Percentiles rank a stretch among this genome's conserved stretches.
Evolutionary conservation across 2,797 vertebrate species (phyloP).

Genomic region (Leptatherina wallacei): DNA sequence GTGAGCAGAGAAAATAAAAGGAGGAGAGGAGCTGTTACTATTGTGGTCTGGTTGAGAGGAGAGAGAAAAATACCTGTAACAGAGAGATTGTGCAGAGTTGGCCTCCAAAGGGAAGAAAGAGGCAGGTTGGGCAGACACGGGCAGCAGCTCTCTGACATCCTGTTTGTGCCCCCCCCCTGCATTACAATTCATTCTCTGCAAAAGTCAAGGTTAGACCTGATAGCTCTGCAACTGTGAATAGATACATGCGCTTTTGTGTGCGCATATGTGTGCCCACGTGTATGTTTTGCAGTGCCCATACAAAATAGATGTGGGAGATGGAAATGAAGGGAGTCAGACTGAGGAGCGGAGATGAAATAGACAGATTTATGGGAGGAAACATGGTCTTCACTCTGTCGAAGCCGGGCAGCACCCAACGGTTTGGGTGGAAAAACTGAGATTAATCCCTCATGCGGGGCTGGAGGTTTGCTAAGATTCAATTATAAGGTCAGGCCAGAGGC

Average conservation of each 20-base stretch:
- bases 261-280: conserved; percentile 28
- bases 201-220: conserved; percentile 73
- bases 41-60: conserved; percentile 6
- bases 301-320: conserved; percentile 50
- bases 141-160: conserved; percentile 69
- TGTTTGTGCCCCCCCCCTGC: conserved; percentile 55
- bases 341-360: conserved; percentile 27
- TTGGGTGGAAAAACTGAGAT: conserved; percentile 20
- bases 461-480: conserved; percentile 56
- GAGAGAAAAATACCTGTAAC: conserved; percentile 25
- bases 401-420: conserved; percentile 32
- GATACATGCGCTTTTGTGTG: conserved; percentile 33
- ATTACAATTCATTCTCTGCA: conserved; percentile 67
- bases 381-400: conserved; percentile 16
- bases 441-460: conserved; percentile 47
- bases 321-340: conserved; percentile 50
- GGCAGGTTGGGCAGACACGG: conserved; percentile 55
- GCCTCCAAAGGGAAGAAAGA: conserved; percentile 50
- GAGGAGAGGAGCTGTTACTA: conserved; percentile 1
- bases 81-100: conserved; percentile 48
- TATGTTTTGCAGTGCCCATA: conserved; percentile 36
- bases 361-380: conserved; percentile 41
- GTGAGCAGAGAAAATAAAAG: not conserved
- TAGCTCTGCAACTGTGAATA: conserved; percentile 60
- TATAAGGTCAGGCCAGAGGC: conserved; percentile 47